Conservation (phyloP, 2,113 vertebrate species). For the Uropsilus gracilis region DNA sequence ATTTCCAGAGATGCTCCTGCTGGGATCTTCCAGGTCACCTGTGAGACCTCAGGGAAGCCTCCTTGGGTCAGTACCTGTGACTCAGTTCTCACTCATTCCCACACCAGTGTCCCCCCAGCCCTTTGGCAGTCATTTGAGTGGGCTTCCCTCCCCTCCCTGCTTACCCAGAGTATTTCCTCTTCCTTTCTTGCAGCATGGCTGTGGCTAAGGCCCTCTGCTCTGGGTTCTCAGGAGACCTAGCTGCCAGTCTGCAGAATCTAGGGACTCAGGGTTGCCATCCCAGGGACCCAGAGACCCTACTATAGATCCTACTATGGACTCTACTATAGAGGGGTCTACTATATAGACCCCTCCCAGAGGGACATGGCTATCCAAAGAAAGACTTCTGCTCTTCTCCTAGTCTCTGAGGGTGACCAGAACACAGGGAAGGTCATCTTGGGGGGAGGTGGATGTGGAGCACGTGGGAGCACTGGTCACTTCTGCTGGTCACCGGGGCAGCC, state of each 20-base stretch:
- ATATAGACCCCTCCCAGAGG: fast-evolving
- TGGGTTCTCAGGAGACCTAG: not conserved
- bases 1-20: not conserved
- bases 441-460: not conserved
- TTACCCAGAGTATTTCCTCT: not conserved
- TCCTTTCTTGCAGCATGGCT: not conserved
- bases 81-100: not conserved
- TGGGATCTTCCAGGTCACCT: not conserved
- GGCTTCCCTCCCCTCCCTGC: not conserved
- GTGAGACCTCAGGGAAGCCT: not conserved
- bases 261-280: not conserved
- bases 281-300: not conserved
- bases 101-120: fast-evolving
- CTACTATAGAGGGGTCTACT: no score
- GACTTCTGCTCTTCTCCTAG: not conserved
- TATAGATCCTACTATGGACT: no score
- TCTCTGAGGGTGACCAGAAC: not conserved
- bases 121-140: not conserved
- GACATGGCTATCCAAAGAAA: not conserved
- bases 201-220: not conserved
- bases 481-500: not conserved
- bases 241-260: fast-evolving
- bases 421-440: not conserved
- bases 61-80: not conserved
- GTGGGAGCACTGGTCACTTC: fast-evolving